Evolutionary conservation across 2,113 vertebrate genomes (phyloP).

Genomic region (Illadopsis cleaveri): DNA sequence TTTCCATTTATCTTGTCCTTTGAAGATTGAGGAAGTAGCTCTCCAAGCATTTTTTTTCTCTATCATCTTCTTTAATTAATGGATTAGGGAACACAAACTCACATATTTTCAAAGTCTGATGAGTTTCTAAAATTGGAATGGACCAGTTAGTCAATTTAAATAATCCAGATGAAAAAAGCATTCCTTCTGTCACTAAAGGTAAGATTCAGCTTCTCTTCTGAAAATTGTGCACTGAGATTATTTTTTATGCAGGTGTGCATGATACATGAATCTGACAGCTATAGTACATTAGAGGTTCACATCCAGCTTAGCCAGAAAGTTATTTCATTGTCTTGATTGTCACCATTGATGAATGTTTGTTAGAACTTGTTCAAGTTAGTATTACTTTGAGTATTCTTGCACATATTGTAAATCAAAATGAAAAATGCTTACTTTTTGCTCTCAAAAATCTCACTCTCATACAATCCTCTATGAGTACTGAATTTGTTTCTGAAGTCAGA

Average conservation of each 20-base stretch:
- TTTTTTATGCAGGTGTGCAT: background rate
- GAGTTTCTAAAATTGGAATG: background rate
- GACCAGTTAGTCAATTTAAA: background rate
- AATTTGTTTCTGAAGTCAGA: background rate
- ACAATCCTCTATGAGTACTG: background rate
- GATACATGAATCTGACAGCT: background rate
- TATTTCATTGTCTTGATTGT: background rate
- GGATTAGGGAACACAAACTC: background rate
- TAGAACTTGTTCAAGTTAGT: background rate
- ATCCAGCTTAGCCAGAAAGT: background rate
- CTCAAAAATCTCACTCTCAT: background rate
- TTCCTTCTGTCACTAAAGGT: constrained; percentile 6
- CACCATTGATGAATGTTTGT: background rate
- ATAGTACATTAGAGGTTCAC: background rate
- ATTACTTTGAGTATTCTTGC: background rate
- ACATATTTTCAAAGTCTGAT: background rate
- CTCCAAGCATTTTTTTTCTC: background rate
- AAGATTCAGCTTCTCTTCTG: background rate
- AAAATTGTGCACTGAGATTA: background rate
- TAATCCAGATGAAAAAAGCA: background rate
- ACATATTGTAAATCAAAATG: background rate
- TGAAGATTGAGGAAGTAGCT: background rate
- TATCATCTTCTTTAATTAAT: background rate
- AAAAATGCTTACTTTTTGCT: background rate
- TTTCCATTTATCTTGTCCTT: background rate